Conservation (phyloP, 2,113 vertebrate species). For the Machaerirhynchus nigripectus region DNA sequence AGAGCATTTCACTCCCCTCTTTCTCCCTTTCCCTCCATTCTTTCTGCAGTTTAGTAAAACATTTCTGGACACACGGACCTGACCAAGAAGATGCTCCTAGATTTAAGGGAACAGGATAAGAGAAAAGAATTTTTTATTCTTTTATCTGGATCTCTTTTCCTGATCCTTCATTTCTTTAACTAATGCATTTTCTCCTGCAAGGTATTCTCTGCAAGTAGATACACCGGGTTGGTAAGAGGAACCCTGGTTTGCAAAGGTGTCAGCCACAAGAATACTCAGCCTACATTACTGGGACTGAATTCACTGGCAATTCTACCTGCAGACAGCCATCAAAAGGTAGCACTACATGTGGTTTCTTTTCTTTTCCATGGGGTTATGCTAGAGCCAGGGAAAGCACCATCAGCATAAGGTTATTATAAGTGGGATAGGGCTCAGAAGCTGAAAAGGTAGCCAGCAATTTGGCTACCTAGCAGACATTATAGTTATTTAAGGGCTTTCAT, state of each 20-base stretch:
- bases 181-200: background rate
- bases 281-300: background rate
- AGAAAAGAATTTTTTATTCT: background rate
- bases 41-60: background rate
- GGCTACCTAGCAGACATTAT: background rate
- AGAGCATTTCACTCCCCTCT: background rate
- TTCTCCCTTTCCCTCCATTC: background rate
- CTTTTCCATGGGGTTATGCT: background rate
- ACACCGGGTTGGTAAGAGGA: background rate
- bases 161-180: background rate
- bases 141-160: background rate
- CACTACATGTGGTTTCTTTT: rapidly evolving
- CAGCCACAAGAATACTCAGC: background rate
- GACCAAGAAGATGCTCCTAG: background rate
- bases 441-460: background rate
- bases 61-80: background rate
- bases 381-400: background rate
- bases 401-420: background rate
- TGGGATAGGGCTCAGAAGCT: background rate
- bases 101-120: background rate
- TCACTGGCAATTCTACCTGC: background rate
- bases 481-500: background rate
- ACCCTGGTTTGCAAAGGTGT: background rate
- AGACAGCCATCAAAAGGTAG: background rate
- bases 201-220: background rate